Evolutionary conservation across 1,140 invertebrate species (phyloP).

Genomic region (Diorhabda carinulata): DNA sequence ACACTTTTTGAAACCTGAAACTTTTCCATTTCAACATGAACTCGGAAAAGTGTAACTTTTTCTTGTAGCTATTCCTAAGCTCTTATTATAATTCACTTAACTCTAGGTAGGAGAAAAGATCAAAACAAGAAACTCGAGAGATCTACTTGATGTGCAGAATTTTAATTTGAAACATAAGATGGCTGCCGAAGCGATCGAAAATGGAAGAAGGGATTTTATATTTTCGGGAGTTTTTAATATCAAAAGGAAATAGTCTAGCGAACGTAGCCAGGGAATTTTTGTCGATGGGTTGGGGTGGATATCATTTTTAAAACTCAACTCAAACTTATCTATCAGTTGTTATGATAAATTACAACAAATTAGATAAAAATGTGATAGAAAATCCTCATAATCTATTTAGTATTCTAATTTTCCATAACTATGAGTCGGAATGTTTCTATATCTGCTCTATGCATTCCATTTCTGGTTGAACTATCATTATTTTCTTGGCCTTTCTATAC

Average conservation of each 20-base stretch:
- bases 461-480: too few relatives aligned
- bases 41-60: background rate
- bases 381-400: too few relatives aligned
- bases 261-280: background rate
- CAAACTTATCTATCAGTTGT: too few relatives aligned
- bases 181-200: conserved; percentile 1
- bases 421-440: too few relatives aligned
- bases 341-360: too few relatives aligned
- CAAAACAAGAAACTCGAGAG: background rate
- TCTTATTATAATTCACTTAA: background rate
- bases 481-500: too few relatives aligned
- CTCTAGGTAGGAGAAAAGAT: background rate
- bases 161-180: conserved; percentile 3
- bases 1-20: background rate
- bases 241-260: background rate
- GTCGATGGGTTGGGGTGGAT: too few relatives aligned
- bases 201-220: background rate
- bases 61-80: background rate
- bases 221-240: conserved; percentile 3
- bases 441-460: too few relatives aligned
- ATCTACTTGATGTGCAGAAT: conserved; percentile 2
- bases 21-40: background rate
- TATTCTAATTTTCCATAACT: too few relatives aligned
- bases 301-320: too few relatives aligned
- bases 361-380: too few relatives aligned